Evolutionary conservation across 2,888 invertebrate species (phyloP).

Genomic region (Balanococcus diminutus): DNA sequence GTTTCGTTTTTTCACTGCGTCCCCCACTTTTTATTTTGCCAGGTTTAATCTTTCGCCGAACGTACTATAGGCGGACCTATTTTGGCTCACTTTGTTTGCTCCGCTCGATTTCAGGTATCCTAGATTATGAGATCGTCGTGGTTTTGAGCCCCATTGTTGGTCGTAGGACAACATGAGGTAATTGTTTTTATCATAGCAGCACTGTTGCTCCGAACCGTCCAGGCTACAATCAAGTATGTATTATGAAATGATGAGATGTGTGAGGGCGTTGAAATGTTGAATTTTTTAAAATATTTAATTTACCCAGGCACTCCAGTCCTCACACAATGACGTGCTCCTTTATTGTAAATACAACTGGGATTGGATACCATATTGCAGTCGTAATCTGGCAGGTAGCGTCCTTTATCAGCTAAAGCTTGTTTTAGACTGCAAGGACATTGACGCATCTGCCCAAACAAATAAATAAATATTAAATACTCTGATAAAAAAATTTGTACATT

Average conservation of each 20-base stretch:
- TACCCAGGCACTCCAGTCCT: constrained; percentile 89
- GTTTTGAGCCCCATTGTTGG: constrained; percentile 91
- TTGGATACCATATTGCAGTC: constrained; percentile 92
- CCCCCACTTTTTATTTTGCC: too few relatives aligned
- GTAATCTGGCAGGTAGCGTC: constrained; percentile 87
- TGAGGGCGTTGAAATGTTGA: too few relatives aligned
- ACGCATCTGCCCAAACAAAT: constrained; percentile 62
- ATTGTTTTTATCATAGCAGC: constrained; percentile 93
- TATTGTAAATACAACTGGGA: constrained; percentile 84
- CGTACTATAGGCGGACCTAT: too few relatives aligned
- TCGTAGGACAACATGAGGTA: constrained; percentile 94
- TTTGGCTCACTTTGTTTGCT: constrained; percentile 76
- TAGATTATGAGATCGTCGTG: constrained; percentile 84
- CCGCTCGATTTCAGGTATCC: constrained; percentile 93
- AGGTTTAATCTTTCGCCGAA: too few relatives aligned
- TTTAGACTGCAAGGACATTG: constrained; percentile 91
- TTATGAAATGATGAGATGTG: not conserved
- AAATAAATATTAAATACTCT: too few relatives aligned
- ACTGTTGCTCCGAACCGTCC: constrained; percentile 94
- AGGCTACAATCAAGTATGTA: constrained; percentile 69
- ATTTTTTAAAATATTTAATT: too few relatives aligned
- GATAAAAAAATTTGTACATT: too few relatives aligned
- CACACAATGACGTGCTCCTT: constrained; percentile 90
- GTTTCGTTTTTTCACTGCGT: too few relatives aligned
- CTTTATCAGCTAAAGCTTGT: constrained; percentile 90